Evolutionary conservation across 2,797 vertebrate species (phyloP).

Genomic region (Balearica regulorum): DNA sequence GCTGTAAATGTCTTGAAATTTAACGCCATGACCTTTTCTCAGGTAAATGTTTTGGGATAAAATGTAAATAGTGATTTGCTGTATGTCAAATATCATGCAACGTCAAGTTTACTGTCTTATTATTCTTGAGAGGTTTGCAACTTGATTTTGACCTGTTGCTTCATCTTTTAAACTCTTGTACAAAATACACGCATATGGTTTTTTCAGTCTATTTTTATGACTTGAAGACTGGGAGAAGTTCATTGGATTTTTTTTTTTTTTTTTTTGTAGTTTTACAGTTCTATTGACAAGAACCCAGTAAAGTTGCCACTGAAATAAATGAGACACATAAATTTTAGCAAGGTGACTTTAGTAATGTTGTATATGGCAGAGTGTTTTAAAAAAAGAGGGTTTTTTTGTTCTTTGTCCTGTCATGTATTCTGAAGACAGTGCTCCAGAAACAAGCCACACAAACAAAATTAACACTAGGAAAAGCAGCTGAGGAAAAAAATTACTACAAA

Average conservation of each 20-base stretch:
- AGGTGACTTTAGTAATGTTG: background rate
- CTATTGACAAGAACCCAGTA: background rate
- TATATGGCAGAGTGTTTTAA: background rate
- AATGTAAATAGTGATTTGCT: conserved; percentile 83
- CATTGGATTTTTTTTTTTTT: background rate
- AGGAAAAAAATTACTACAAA: background rate
- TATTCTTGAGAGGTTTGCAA: conserved; percentile 73
- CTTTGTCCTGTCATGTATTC: background rate
- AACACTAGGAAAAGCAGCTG: background rate
- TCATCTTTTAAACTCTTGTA: conserved; percentile 44
- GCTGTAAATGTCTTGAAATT: conserved; percentile 83
- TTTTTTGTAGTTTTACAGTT: background rate
- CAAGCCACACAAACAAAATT: background rate
- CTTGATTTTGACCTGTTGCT: conserved; percentile 68
- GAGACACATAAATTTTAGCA: background rate
- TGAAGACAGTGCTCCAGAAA: background rate
- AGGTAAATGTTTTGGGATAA: conserved; percentile 84
- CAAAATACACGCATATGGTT: background rate
- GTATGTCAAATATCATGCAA: conserved; percentile 77
- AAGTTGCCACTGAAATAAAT: background rate
- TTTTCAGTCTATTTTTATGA: background rate
- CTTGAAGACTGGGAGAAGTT: background rate
- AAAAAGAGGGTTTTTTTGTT: background rate
- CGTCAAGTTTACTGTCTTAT: conserved; percentile 71
- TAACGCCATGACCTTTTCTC: conserved; percentile 80